Evolutionary conservation across 1,140 invertebrate genomes (phyloP), one percentile per base, ranked within the genome.

Genomic region (Saxidomus purpurata): DNA sequence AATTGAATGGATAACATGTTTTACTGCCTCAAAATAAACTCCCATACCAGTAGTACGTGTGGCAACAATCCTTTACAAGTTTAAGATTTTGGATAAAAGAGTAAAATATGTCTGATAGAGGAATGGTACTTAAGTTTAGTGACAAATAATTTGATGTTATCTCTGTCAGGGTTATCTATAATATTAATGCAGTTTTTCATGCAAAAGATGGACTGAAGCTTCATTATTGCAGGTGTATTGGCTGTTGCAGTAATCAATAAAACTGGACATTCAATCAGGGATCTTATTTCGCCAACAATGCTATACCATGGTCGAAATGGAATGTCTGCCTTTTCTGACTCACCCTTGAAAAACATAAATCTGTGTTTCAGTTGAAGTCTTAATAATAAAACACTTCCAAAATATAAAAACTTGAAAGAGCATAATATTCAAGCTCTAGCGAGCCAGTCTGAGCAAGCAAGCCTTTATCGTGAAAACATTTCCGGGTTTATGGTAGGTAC

Each of bases 1-100:
- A n/a, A n/a, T n/a, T n/a, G 63, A 92, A 71, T 90, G 61, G 49
- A 92, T 74, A 55, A 92, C 79, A 31, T 76, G 43, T n/a, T 90
- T 52, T 11, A 88, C 47, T n/a, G 59, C 38, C n/a, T n/a, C n/a
- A n/a, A n/a, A n/a, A n/a, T n/a, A n/a, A n/a, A n/a, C n/a, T n/a
- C n/a, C n/a, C n/a, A n/a, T n/a, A n/a, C n/a, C n/a, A n/a, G n/a
- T n/a, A n/a, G n/a, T n/a, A n/a, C n/a, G n/a, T n/a, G n/a, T n/a
- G n/a, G n/a, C n/a, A n/a, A n/a, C n/a, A n/a, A n/a, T n/a, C n/a
- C n/a, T n/a, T n/a, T n/a, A n/a, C n/a, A n/a, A n/a, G n/a, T n/a
- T n/a, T n/a, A n/a, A n/a, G n/a, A n/a, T n/a, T n/a, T n/a, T n/a
- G n/a, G 55, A 90, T 88, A 0, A 88, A 15, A 69, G 69, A 90